Percentiles rank a stretch among this genome's conserved stretches.
These are phyloP conservation scores for Sisyra nigra DNA, from an alignment of 2,888 invertebrate species.

Conservation along the genomic window DNA sequence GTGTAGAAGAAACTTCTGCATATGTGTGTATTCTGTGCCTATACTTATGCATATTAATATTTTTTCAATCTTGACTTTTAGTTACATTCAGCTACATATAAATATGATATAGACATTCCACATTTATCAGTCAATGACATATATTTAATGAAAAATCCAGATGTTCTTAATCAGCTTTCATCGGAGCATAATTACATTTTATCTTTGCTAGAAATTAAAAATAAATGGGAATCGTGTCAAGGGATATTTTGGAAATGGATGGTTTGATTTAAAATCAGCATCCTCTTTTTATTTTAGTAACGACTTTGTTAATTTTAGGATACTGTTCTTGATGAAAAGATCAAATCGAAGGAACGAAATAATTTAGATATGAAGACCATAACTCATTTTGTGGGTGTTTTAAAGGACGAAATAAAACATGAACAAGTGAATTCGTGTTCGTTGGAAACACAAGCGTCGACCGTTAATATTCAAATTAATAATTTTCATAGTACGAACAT, in stretches of 20 bases:
- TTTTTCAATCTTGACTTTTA: neutral
- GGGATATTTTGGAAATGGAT: constrained; percentile 17
- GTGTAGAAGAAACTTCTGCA: neutral
- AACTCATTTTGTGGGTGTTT: too few relatives aligned
- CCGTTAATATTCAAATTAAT: too few relatives aligned
- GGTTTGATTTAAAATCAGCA: constrained; percentile 11
- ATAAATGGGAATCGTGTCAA: constrained; percentile 14
- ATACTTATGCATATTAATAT: too few relatives aligned
- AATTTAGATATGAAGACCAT: too few relatives aligned
- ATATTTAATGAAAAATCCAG: constrained; percentile 12
- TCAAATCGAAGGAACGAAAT: neutral
- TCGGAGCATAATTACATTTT: constrained; percentile 12
- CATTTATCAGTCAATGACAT: constrained; percentile 14
- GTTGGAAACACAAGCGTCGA: too few relatives aligned
- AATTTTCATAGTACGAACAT: too few relatives aligned
- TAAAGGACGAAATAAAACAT: too few relatives aligned
- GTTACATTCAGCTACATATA: neutral
- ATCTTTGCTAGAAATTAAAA: constrained; percentile 13
- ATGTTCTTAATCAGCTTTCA: constrained; percentile 13
- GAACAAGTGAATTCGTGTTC: too few relatives aligned
- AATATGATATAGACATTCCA: constrained; percentile 9
- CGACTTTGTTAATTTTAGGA: neutral
- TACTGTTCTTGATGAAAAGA: constrained; percentile 3
- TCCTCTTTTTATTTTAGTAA: neutral
- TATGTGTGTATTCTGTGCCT: too few relatives aligned